Conservation (phyloP, 2,113 vertebrate species). For the Chitala chitala region DNA sequence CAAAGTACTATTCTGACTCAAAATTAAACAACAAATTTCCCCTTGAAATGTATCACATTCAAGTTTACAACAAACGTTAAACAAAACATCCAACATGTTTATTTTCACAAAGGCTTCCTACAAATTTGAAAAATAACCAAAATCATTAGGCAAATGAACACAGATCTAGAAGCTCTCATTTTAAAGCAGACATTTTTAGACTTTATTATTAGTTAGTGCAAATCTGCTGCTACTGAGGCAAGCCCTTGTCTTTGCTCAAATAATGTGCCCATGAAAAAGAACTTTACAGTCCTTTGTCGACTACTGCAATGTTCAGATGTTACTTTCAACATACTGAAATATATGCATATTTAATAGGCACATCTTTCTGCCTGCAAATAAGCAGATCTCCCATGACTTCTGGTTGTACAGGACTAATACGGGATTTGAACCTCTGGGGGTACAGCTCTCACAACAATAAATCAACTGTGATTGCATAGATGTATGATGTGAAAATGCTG, state of each 20-base stretch:
- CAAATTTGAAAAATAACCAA: not conserved
- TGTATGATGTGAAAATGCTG: not conserved
- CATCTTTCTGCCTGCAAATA: not conserved
- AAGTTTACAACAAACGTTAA: too few relatives aligned
- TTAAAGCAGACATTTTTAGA: not conserved
- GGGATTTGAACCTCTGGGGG: not conserved
- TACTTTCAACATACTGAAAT: not conserved
- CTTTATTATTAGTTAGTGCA: not conserved
- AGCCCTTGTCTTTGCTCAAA: not conserved
- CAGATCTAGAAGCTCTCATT: not conserved
- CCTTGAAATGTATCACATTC: too few relatives aligned
- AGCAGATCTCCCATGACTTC: not conserved
- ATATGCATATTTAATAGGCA: conserved; percentile 1
- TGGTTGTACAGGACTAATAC: not conserved
- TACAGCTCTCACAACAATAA: not conserved
- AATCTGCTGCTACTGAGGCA: not conserved
- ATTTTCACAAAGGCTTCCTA: too few relatives aligned
- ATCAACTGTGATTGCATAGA: not conserved
- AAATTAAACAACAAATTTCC: too few relatives aligned
- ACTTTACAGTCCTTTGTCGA: not conserved
- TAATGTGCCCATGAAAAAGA: not conserved
- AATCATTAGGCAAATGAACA: not conserved
- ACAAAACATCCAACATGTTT: too few relatives aligned
- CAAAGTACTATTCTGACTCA: too few relatives aligned
- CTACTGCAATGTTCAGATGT: not conserved